Conservation (phyloP, 2,888 invertebrate species). For the Drosophila affinis region DNA sequence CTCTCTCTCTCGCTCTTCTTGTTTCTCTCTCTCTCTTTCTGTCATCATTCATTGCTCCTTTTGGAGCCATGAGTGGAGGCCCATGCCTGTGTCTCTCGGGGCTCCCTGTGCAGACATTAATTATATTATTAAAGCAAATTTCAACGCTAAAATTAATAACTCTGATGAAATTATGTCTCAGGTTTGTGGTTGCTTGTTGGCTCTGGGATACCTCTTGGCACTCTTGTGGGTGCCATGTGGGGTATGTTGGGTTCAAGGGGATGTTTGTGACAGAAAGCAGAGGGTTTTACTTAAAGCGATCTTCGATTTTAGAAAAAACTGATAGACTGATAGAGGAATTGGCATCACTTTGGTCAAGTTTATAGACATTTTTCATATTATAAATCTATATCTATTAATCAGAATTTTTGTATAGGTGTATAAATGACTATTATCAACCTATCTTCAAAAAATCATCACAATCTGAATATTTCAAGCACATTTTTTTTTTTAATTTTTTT, state of each 20-base stretch:
- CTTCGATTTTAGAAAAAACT: too few species aligned
- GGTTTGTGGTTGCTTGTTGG: conserved; percentile 3
- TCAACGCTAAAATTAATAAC: conserved; percentile 62
- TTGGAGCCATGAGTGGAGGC: conserved; percentile 7
- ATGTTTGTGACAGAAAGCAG: neutral
- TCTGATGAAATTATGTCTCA: conserved; percentile 47
- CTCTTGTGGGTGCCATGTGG: neutral
- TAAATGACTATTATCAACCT: too few species aligned
- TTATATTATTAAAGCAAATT: conserved; percentile 78
- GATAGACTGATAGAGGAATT: neutral
- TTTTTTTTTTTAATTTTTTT: too few species aligned
- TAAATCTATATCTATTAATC: too few species aligned
- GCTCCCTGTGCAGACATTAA: conserved; percentile 49
- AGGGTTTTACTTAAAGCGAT: neutral
- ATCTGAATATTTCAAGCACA: too few species aligned
- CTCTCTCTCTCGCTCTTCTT: conserved; percentile 1
- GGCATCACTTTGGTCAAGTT: too few species aligned
- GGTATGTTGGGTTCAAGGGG: neutral
- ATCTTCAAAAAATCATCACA: too few species aligned
- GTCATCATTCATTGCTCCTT: conserved; percentile 41
- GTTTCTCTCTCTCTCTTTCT: conserved; percentile 7
- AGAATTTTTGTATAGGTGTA: too few species aligned
- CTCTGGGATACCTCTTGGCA: conserved; percentile 6
- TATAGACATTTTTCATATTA: too few species aligned
- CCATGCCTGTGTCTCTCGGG: conserved; percentile 11